Percentiles rank a stretch among this genome's conserved stretches.
phyloP scores from a whole-genome alignment of 2,113 vertebrate species.

The Urocitellus parryii region DNA sequence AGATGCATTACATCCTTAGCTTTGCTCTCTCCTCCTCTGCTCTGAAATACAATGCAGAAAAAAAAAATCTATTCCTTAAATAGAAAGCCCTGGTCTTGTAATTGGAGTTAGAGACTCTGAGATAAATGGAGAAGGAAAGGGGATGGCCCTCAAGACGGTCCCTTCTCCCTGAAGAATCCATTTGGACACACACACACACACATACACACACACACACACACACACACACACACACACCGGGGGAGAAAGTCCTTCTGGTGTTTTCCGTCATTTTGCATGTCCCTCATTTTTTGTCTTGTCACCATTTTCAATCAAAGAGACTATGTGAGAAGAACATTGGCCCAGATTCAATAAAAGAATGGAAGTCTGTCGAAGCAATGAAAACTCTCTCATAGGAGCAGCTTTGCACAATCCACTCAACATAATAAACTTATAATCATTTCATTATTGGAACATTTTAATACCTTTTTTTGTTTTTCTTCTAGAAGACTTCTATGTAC shows the following conservation, averaged over 20 bases:
- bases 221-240: background rate
- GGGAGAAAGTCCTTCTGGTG: background rate
- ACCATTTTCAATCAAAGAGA: constrained; percentile 49
- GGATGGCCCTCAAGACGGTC: fast-evolving
- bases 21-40: background rate
- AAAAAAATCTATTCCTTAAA: background rate
- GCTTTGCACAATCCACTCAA: background rate
- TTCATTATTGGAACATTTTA: background rate
- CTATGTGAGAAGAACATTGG: constrained; percentile 3
- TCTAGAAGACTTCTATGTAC: background rate
- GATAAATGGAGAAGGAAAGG: background rate
- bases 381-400: background rate
- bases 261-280: constrained; percentile 54
- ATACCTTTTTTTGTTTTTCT: background rate
- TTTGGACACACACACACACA: background rate
- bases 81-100: background rate
- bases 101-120: background rate
- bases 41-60: background rate
- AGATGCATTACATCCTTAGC: background rate
- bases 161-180: background rate
- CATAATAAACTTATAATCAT: background rate
- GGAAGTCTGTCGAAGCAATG: background rate
- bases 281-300: constrained; percentile 46
- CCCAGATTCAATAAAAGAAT: constrained; percentile 19
- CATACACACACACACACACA: background rate